Evolutionary conservation across 92 coral and sea anemone species (phyloP).

Genomic region (Muricea muricata): DNA sequence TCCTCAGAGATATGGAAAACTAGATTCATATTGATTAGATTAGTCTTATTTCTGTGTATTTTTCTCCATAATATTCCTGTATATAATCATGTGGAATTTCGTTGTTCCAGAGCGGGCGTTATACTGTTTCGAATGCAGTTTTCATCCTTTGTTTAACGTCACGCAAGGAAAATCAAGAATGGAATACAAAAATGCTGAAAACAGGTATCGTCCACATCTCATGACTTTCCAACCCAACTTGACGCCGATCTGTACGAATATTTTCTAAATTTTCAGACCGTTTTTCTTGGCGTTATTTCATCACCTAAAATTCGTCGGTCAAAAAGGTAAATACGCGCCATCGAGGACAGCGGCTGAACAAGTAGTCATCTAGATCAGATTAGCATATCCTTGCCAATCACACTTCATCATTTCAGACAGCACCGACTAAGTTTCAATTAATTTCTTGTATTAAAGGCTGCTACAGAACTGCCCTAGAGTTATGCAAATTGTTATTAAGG

Average conservation of each 20-base stretch:
- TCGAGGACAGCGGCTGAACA: too few species aligned
- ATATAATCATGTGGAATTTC: too few species aligned
- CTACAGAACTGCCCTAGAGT: conserved; percentile 88
- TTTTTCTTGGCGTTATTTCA: conserved; percentile 93
- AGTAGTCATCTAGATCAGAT: too few species aligned
- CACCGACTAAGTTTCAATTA: neutral
- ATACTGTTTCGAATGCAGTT: conserved; percentile 91
- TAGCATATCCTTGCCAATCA: too few species aligned
- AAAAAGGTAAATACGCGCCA: conserved; percentile 93
- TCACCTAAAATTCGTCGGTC: conserved; percentile 87
- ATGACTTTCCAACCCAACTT: neutral
- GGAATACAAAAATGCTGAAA: conserved; percentile 86
- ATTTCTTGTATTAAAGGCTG: conserved; percentile 64
- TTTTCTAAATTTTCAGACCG: conserved; percentile 60
- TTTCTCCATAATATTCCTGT: too few species aligned
- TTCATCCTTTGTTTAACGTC: conserved; percentile 91
- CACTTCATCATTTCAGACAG: too few species aligned
- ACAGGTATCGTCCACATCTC: conserved; percentile 65
- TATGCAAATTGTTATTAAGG: conserved; percentile 90
- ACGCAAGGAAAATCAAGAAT: conserved; percentile 88
- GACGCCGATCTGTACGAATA: neutral
- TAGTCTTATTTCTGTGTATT: too few species aligned
- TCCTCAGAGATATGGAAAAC: too few species aligned
- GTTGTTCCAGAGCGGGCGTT: conserved; percentile 92
- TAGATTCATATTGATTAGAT: too few species aligned